Percentiles rank a stretch among this genome's conserved stretches.
These are phyloP conservation scores for Natator depressus DNA, from an alignment of 2,113 vertebrate genomes.

Conservation along the genomic window DNA sequence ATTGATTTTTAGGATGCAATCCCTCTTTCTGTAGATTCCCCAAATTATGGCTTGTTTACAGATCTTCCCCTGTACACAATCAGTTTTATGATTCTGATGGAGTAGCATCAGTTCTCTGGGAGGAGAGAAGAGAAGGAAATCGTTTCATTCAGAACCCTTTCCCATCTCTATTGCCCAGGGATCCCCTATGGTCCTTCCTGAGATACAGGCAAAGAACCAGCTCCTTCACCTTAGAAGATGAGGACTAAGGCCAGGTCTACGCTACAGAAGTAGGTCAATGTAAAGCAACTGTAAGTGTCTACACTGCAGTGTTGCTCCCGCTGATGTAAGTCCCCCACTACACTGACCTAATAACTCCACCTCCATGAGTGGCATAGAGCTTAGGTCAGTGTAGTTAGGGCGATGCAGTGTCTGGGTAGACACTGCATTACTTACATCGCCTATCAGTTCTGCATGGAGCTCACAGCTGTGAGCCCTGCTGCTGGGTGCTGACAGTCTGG, in stretches of 20 bases:
- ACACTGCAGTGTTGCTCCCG: too few relatives aligned
- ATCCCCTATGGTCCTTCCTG: neutral
- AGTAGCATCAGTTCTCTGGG: neutral
- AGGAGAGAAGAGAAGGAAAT: neutral
- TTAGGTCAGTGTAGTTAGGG: too few relatives aligned
- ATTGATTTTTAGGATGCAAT: neutral
- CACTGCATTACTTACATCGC: too few relatives aligned
- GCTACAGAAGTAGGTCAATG: too few relatives aligned
- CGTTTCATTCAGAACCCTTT: neutral
- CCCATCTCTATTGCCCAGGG: neutral
- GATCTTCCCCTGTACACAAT: neutral
- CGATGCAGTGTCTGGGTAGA: too few relatives aligned
- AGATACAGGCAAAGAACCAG: neutral
- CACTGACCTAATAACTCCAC: too few relatives aligned
- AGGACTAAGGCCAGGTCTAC: neutral
- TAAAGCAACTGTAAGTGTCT: too few relatives aligned
- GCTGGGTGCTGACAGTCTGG: too few relatives aligned
- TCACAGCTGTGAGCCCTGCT: too few relatives aligned
- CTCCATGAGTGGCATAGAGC: too few relatives aligned
- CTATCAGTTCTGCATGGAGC: too few relatives aligned
- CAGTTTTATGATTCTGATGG: neutral
- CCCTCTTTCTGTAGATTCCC: neutral
- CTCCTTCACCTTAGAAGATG: neutral
- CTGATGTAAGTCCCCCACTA: too few relatives aligned
- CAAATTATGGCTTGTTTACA: neutral